Evolutionary conservation across 2,888 invertebrate species (phyloP).

Genomic region (Microplitis manilae): DNA sequence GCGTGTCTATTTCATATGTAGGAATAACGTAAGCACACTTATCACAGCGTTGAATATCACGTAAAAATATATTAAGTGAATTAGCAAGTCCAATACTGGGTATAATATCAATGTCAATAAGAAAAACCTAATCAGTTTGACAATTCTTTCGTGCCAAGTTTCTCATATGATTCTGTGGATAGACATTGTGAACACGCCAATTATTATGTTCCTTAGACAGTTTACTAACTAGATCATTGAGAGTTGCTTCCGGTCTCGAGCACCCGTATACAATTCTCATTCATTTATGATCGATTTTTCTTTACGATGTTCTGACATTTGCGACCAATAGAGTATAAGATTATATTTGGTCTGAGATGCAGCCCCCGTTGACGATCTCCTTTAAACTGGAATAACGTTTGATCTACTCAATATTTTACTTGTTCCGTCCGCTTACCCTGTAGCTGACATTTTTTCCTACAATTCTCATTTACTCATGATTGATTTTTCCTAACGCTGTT

Average conservation of each 20-base stretch:
- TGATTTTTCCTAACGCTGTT: no score
- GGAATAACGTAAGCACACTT: slow-evolving; percentile 91
- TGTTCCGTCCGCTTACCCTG: no score
- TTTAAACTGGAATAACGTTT: no score
- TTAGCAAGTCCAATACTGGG: slow-evolving; percentile 84
- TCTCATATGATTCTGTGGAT: slow-evolving; percentile 91
- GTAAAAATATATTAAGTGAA: slow-evolving; percentile 80
- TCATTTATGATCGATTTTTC: no score
- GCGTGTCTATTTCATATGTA: slow-evolving; percentile 88
- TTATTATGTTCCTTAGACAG: slow-evolving; percentile 78
- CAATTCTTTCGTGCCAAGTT: slow-evolving; percentile 91
- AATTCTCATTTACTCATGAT: no score
- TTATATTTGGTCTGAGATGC: no score
- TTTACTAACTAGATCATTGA: slow-evolving; percentile 76
- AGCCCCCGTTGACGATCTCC: no score
- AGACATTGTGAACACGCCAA: slow-evolving; percentile 84
- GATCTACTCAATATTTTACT: no score
- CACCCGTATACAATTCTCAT: no score
- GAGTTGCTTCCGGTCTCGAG: slow-evolving; percentile 78
- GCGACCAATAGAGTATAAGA: no score
- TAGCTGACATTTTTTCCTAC: no score
- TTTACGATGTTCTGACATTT: no score
- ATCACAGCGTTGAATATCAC: slow-evolving; percentile 74
- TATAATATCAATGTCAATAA: slow-evolving; percentile 91
- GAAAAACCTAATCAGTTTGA: slow-evolving; percentile 84